Base-by-base conservation (phyloP, 2,888 invertebrate species). In the Eugnorisma glareosa region DNA sequence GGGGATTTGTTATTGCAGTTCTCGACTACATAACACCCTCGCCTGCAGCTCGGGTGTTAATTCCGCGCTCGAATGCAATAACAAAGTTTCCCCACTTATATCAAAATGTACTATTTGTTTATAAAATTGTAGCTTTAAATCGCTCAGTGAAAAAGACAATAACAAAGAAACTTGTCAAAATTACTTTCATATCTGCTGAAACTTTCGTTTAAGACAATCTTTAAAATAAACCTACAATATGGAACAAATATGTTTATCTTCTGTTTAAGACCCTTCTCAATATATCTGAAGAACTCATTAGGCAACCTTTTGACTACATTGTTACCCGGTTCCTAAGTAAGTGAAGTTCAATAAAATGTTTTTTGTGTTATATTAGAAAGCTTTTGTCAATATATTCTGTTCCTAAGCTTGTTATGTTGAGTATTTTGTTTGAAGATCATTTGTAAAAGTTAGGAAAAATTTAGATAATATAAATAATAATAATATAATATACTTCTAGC, bases 221-320 rank as follows among this genome's bases (percentile, higher is more conserved):
- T 45, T 31, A 72, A 48, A 51, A 68, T 31, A 54, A 35, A 57
- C 15, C 1, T 31, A 18, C 11, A 57, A 10, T 18, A 61, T 21
- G 4, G 37, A 48, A 51, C 24, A 5, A 28, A 37, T 15, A 13
- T 21, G 28, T 64, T 35, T 35, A 3, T 73, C 51, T 6, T n/a
- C 8, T 48, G n/a, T 31, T 54, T 24, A 64, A 78, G 57, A 63
- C 28, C 15, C 11, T 78, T 37, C 54, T 18, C 73, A 63, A 57
- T 64, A 48, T 10, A 57, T 51, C 13, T 79, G 13, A 48, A 37
- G 57, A 54, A 31, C 48, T 79, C 43, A 73, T 79, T 67, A 79
- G 15, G 7, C 24, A 51, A 31, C 48, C 67, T 51, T 67, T 70
- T 35, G 48, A 67, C 11, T 70, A 1, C 37, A 43, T 43, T 63